These are phyloP conservation scores for Ophion ellenae DNA, from an alignment of 2,888 invertebrate genomes.

Conservation along the genomic window DNA sequence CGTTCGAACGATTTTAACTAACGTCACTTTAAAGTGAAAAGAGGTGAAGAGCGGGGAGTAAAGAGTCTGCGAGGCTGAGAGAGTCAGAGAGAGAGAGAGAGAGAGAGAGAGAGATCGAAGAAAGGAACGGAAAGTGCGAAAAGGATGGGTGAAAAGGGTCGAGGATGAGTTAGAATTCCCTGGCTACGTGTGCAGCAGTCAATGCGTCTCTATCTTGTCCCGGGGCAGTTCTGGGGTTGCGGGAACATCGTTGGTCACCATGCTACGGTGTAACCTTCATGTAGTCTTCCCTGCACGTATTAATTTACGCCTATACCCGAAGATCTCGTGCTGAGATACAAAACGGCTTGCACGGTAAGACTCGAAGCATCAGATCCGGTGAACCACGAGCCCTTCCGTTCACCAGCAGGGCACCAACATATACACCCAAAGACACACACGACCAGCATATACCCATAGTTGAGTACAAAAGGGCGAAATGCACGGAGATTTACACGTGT, in stretches of 20 bases:
- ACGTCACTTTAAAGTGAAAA: constrained; percentile 62
- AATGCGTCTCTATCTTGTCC: constrained; percentile 79
- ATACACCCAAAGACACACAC: background rate
- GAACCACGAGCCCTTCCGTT: constrained; percentile 2
- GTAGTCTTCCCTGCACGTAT: constrained; percentile 10
- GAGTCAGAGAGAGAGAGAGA: background rate
- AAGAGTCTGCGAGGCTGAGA: fast-evolving
- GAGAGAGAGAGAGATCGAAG: constrained; percentile 2
- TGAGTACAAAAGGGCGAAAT: background rate
- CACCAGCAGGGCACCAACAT: background rate
- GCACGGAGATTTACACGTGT: constrained; percentile 2
- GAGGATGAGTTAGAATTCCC: constrained; percentile 42
- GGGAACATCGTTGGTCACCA: constrained; percentile 35
- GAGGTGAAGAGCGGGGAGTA: background rate
- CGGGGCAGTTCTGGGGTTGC: constrained; percentile 74
- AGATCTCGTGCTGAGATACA: background rate
- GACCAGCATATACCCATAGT: no score
- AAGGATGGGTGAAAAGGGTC: constrained; percentile 52
- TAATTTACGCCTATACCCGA: constrained; percentile 1
- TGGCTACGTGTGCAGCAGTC: constrained; percentile 56
- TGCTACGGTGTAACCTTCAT: constrained; percentile 10
- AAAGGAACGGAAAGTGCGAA: background rate
- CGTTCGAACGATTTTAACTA: constrained; percentile 61
- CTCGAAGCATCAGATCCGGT: background rate
- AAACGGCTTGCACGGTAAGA: background rate